A percentile compares a stretch with the other conserved stretches of the same genome.
These are phyloP conservation scores for Zonitis immaculata DNA, from an alignment of 2,888 invertebrate species.

Conservation along the genomic window DNA sequence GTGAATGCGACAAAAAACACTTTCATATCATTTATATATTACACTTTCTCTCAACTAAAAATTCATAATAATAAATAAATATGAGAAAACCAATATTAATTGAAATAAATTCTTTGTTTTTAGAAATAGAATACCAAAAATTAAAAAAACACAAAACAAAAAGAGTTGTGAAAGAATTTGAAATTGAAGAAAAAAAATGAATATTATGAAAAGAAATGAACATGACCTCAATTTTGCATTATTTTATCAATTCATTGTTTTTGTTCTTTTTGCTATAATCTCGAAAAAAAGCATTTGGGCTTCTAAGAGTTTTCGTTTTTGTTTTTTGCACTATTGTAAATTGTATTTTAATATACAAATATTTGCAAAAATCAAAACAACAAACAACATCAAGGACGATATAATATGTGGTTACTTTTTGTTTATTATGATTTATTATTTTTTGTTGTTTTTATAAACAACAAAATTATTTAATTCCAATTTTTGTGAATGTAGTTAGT, in stretches of 20 bases:
- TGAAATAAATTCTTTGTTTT: neutral
- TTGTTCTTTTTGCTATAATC: too few relatives aligned
- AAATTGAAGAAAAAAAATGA: neutral
- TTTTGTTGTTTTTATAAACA: too few relatives aligned
- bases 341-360: neutral
- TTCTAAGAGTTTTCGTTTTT: neutral
- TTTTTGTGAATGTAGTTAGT: too few relatives aligned
- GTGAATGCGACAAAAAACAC: slow-evolving; percentile 27
- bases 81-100: neutral
- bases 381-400: neutral
- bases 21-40: slow-evolving; percentile 17
- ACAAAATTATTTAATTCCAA: too few relatives aligned
- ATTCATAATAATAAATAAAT: neutral
- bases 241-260: too few relatives aligned
- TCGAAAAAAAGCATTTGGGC: too few relatives aligned
- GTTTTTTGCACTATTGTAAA: neutral
- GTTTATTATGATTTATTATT: too few relatives aligned
- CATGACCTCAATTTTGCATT: neutral
- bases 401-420: neutral
- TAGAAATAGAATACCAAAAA: neutral
- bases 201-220: neutral
- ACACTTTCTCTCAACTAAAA: slow-evolving; percentile 29
- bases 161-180: neutral
- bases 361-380: neutral
- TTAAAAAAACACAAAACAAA: neutral